Base-by-base conservation (phyloP, 2,888 invertebrate genomes). In the Zeuzera pyrina region DNA sequence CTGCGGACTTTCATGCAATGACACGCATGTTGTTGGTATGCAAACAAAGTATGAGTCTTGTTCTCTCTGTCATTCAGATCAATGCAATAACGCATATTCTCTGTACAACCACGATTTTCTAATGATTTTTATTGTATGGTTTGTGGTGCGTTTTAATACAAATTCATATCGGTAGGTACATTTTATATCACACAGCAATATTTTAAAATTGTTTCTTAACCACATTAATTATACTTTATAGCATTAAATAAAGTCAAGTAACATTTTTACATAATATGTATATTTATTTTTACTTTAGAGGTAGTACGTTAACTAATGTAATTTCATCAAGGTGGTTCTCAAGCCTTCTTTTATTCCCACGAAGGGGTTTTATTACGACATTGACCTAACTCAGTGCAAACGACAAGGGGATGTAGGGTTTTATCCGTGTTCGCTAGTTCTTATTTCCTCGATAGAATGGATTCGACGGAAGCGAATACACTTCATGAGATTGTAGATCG, bases 41-140 rank as follows among this genome's bases (percentile, higher is more conserved):
- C 39, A 39, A 19, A 52, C 58, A 2, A 50, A 42, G 24, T 64
- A 66, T 43, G 57, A 56, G 28, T 49, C 60, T 0, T 78, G 78
- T 42, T 54, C 60, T 2, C 47, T 71, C 30, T 78, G 78, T 36
- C 54, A 70, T 32, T 33, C 42, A 1, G 73, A 78, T 41, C 50
- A 69, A 24, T 78, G 78, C 43, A 78, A 74, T 42, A 42, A 59
- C 5, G 68, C 69, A 19, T 6, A 19, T 8, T 19, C 5, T 5
- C 19, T 8, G 8, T 19, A 8, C 19, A 5, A 5, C 8, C 5
- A 19, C 8, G 19, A 19, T 19, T 19, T 8, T 19, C n/a, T n/a
- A n/a, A n/a, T n/a, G n/a, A n/a, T n/a, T n/a, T n/a, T n/a, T 22
- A 22, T 22, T 22, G 7, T 22, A 5, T 22, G n/a, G n/a, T n/a